Evolutionary conservation across 2,797 vertebrate genomes (phyloP).

Genomic region (Hypotaenidia okinawae): DNA sequence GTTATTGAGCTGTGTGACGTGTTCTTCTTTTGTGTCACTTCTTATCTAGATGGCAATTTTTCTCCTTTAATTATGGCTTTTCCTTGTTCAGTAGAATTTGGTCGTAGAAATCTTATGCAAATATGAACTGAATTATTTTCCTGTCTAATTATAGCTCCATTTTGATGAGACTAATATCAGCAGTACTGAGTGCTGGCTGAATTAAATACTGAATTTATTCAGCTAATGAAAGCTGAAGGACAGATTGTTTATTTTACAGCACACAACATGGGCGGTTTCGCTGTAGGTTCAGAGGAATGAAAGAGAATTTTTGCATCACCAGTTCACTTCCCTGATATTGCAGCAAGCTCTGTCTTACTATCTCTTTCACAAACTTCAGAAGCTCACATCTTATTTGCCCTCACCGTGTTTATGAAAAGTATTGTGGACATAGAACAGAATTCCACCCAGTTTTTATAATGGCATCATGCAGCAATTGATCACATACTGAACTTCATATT

Average conservation of each 20-base stretch:
- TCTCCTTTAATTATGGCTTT: slow-evolving; percentile 46
- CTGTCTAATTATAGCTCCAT: slow-evolving; percentile 41
- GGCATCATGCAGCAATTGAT: neutral
- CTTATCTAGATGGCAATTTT: slow-evolving; percentile 22
- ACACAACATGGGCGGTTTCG: neutral
- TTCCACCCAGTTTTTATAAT: neutral
- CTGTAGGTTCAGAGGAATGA: neutral
- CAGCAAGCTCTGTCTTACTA: neutral
- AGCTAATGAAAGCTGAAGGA: slow-evolving; percentile 31
- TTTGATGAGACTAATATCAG: slow-evolving; percentile 22
- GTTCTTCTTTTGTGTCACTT: slow-evolving; percentile 26
- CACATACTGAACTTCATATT: neutral
- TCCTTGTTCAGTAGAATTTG: neutral
- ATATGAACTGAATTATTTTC: slow-evolving; percentile 41
- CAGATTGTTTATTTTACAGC: neutral
- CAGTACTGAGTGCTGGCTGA: neutral
- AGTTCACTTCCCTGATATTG: neutral
- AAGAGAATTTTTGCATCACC: neutral
- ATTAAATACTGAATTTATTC: slow-evolving; percentile 18
- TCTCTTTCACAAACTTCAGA: neutral
- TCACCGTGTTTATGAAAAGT: neutral
- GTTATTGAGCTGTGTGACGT: neutral
- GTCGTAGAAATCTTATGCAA: slow-evolving; percentile 24
- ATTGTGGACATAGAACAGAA: neutral
- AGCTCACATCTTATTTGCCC: neutral